A percentile compares a stretch with the other conserved stretches of the same genome.
Conservation (phyloP, 2,888 invertebrate species). For the Listrodromus nycthemerus region DNA sequence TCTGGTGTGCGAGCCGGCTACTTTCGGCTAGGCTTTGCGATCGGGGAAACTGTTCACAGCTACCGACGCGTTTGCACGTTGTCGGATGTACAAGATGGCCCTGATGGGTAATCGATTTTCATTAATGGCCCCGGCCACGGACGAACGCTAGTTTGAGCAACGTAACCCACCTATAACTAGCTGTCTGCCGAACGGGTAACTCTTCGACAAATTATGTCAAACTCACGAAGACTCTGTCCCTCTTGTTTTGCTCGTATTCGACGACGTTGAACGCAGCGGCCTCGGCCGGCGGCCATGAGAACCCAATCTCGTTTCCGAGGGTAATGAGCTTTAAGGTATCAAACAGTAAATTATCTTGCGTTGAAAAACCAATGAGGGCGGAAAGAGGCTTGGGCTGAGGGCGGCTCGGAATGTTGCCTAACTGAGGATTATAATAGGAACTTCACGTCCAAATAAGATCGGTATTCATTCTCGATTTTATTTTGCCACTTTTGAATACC, state of each 20-base stretch:
- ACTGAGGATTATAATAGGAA: not conserved
- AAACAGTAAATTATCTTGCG: not conserved
- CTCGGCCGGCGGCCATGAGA: not conserved
- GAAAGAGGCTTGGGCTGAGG: not conserved
- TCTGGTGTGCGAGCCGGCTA: constrained; percentile 8
- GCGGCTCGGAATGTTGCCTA: not conserved
- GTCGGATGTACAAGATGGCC: constrained; percentile 50
- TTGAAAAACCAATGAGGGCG: not conserved
- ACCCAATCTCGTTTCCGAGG: not conserved
- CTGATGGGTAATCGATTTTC: constrained; percentile 80
- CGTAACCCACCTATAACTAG: constrained; percentile 21
- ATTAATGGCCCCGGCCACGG: constrained; percentile 73
- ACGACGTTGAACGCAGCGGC: not conserved
- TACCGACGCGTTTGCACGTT: constrained; percentile 1
- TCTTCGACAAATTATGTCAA: constrained; percentile 37
- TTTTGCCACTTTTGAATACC: not conserved
- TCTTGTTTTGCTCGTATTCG: not conserved
- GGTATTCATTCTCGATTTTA: not conserved
- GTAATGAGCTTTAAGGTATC: not conserved
- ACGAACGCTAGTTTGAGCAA: constrained; percentile 39
- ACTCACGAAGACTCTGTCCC: not conserved
- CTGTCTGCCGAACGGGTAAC: constrained; percentile 16
- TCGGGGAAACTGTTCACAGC: constrained; percentile 58
- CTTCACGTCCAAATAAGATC: not conserved
- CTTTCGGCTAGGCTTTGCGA: constrained; percentile 74